Evolutionary conservation across 35 echinoderm and acorn worm species (phyloP).

Genomic region (Diadema setosum): DNA sequence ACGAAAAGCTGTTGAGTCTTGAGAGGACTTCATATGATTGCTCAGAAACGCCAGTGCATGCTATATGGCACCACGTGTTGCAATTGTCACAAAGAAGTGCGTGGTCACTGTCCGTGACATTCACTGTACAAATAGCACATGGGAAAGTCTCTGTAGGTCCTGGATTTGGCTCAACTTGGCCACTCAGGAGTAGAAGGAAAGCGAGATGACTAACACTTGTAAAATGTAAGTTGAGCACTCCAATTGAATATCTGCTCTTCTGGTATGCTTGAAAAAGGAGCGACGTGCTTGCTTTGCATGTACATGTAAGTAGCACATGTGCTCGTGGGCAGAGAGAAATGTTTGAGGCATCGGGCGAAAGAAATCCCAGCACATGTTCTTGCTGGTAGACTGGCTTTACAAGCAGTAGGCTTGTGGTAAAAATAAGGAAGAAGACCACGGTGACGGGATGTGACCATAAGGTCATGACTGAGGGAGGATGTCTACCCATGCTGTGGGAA

Average conservation of each 20-base stretch:
- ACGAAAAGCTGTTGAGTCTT: background rate
- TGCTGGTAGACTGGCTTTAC: background rate
- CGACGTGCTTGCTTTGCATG: background rate
- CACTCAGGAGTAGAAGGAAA: conserved; percentile 1
- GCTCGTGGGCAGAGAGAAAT: background rate
- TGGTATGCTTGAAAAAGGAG: background rate
- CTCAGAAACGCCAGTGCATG: conserved; percentile 14
- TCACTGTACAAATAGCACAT: conserved; percentile 22
- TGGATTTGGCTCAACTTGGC: conserved; percentile 42
- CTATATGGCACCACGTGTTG: conserved; percentile 36
- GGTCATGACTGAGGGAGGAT: background rate
- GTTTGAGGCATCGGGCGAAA: background rate
- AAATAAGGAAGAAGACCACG: background rate
- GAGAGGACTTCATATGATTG: background rate
- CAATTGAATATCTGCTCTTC: background rate
- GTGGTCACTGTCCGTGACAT: conserved; percentile 16
- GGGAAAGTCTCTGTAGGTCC: conserved; percentile 1
- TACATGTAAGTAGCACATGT: background rate
- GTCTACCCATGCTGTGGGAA: background rate
- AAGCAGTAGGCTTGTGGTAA: background rate
- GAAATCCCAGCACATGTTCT: background rate
- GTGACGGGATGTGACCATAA: background rate
- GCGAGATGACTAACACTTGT: background rate
- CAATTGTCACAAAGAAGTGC: conserved; percentile 46
- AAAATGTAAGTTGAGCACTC: background rate